Conservation (phyloP, 2,113 vertebrate genomes). For the Carlito syrichta region DNA sequence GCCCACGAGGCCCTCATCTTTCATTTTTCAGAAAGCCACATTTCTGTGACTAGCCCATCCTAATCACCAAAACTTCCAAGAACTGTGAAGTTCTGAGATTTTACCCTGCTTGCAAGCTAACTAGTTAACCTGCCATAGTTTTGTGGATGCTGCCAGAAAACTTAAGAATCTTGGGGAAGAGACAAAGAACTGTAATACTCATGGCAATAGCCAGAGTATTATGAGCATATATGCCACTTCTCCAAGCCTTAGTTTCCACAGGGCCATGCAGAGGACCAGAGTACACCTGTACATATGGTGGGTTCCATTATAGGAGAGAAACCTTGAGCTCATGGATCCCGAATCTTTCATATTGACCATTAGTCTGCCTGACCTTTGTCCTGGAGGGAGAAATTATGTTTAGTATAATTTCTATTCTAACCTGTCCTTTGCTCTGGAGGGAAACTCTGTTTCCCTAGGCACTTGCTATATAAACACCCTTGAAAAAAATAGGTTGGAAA, state of each 20-base stretch:
- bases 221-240: neutral
- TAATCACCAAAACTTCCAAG: neutral
- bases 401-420: neutral
- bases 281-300: neutral
- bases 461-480: neutral
- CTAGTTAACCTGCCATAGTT: neutral
- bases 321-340: neutral
- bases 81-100: neutral
- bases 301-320: neutral
- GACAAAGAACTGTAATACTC: neutral
- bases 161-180: neutral
- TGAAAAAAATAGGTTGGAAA: neutral
- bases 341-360: neutral
- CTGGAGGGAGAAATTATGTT: neutral
- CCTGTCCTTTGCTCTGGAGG: neutral
- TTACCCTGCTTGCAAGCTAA: neutral
- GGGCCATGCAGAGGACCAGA: neutral
- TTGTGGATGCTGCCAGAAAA: neutral
- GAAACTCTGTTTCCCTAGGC: neutral
- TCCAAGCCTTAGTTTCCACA: neutral
- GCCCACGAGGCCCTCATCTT: neutral
- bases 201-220: neutral
- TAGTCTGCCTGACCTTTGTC: neutral
- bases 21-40: neutral
- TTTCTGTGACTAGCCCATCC: neutral